Evolutionary conservation across 2,113 vertebrate genomes (phyloP).

Genomic region (Symphodus melops): DNA sequence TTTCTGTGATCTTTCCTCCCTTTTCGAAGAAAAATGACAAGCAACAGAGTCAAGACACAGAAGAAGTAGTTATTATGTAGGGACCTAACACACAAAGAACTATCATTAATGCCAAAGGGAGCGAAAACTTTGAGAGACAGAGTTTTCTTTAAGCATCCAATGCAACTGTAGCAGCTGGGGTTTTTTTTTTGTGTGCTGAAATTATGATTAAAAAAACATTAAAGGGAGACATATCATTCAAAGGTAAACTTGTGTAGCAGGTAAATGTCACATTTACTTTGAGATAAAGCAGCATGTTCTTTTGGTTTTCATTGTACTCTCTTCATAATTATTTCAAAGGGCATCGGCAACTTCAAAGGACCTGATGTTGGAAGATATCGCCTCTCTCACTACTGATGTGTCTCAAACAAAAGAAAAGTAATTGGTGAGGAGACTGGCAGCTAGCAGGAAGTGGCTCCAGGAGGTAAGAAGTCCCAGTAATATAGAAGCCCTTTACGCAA

Average conservation of each 20-base stretch:
- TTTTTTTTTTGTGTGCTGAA: conserved; percentile 12
- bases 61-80: not conserved
- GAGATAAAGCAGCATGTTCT: conserved; percentile 49
- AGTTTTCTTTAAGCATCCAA: conserved; percentile 4
- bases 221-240: conserved; percentile 21
- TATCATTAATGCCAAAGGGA: conserved; percentile 21
- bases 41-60: not conserved
- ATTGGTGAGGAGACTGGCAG: conserved; percentile 67
- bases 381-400: conserved; percentile 57
- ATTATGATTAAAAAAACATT: conserved; percentile 36
- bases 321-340: conserved; percentile 80
- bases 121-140: not conserved
- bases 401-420: conserved; percentile 72
- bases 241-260: conserved; percentile 4
- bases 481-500: conserved; percentile 71
- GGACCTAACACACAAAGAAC: not conserved
- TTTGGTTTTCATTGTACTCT: conserved; percentile 36
- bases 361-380: conserved; percentile 47
- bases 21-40: conserved; percentile 28
- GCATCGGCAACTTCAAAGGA: conserved; percentile 73
- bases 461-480: conserved; percentile 66
- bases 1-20: conserved; percentile 8
- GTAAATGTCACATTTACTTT: conserved; percentile 43
- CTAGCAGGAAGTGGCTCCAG: conserved; percentile 60
- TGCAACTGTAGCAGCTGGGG: conserved; percentile 6